These are phyloP conservation scores for Scolanthus callimorphus DNA, from an alignment of 92 coral and sea anemone species.

Conservation along the genomic window DNA sequence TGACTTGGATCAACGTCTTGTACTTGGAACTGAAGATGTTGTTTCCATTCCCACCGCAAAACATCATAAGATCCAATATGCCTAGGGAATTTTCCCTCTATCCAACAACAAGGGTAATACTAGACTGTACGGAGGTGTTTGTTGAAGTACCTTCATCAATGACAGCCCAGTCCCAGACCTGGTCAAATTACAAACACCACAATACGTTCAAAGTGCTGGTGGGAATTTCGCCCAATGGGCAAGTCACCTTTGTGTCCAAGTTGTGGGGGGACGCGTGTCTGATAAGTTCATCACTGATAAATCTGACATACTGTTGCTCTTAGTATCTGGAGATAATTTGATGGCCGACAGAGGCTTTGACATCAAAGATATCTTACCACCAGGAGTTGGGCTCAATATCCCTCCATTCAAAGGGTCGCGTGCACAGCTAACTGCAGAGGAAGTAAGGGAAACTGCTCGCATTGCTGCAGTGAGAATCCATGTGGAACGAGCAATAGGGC, in stretches of 20 bases:
- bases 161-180: slow-evolving; percentile 49
- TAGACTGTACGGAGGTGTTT: slow-evolving; percentile 38
- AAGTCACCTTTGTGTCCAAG: too few relatives aligned
- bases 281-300: slow-evolving; percentile 14
- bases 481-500: slow-evolving; percentile 51
- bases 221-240: too few relatives aligned
- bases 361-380: slow-evolving; percentile 14
- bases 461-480: slow-evolving; percentile 53
- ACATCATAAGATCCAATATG: too few relatives aligned
- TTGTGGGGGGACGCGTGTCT: slow-evolving; percentile 25
- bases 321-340: slow-evolving; percentile 20
- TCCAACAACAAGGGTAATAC: too few relatives aligned
- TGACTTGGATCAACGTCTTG: too few relatives aligned
- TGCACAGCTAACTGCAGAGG: slow-evolving; percentile 34
- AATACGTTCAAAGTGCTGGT: too few relatives aligned
- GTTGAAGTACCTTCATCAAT: slow-evolving; percentile 55
- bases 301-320: slow-evolving; percentile 4
- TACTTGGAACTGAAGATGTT: too few relatives aligned
- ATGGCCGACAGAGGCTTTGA: slow-evolving; percentile 30
- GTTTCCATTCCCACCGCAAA: too few relatives aligned
- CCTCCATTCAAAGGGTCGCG: slow-evolving; percentile 60
- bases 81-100: too few relatives aligned
- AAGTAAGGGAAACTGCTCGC: slow-evolving; percentile 13
- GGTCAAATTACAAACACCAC: too few relatives aligned
- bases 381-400: slow-evolving; percentile 13